These are phyloP conservation scores for Brienomyrus longianalis DNA, from an alignment of 2,113 vertebrate genomes.

Conservation along the genomic window DNA sequence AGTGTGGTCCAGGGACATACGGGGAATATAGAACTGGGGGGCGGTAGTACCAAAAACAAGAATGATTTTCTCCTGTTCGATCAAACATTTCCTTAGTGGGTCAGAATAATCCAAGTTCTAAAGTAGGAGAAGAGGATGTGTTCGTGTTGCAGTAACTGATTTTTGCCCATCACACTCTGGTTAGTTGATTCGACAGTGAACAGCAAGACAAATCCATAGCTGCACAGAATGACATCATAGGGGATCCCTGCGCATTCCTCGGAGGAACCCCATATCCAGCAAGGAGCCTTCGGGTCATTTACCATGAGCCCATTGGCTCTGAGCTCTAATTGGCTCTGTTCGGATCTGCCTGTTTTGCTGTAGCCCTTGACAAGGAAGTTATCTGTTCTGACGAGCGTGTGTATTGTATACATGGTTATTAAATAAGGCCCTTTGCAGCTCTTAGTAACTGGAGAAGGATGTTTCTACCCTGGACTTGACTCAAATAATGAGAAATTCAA, in stretches of 20 bases:
- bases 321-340: not conserved
- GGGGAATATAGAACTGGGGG: not conserved
- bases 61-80: not conserved
- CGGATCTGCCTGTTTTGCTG: not conserved
- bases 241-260: not conserved
- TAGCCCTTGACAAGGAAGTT: not conserved
- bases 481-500: not conserved
- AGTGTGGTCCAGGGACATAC: not conserved
- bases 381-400: not conserved
- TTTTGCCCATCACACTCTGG: not conserved
- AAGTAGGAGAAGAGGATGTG: not conserved
- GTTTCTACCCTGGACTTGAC: not conserved
- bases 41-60: not conserved
- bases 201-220: too few species aligned
- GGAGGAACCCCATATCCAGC: not conserved
- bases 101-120: not conserved
- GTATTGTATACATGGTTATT: not conserved
- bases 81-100: not conserved
- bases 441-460: not conserved
- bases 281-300: not conserved
- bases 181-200: not conserved
- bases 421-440: not conserved
- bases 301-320: not conserved
- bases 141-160: not conserved
- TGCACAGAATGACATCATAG: too few species aligned